Evolutionary conservation across 2,113 vertebrate genomes (phyloP), one percentile per base, ranked within the genome.

Genomic region (Nothobranchius kuhntae): DNA sequence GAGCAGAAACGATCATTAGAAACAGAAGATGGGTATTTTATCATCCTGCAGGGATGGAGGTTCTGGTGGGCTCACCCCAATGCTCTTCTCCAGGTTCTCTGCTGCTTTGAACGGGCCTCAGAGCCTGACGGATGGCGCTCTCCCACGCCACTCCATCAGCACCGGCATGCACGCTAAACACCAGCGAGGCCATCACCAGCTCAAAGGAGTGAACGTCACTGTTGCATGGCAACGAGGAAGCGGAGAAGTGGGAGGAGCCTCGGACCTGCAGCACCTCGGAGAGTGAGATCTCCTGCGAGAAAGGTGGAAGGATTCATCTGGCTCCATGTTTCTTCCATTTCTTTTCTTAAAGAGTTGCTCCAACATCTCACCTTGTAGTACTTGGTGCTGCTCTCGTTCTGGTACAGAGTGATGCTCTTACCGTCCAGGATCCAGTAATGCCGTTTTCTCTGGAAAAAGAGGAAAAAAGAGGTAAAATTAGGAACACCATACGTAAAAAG

Each of bases 401-500:
- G 91, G 78, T 88, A 93, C 75, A 93, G 75, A 12, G 86, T 93
- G 86, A 93, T 87, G 65, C 65, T 88, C 78, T 89, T 93, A 72
- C 85, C 72, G 86, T 93, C 91, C 77, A 93, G 17, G 62, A 90
- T 73, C 93, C 93, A 93, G 83, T 91, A 93, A 84, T 93, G 93
- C 40, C 90, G 86, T 72, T 93, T 93, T 66, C 90, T 92, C 93
- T 93, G 86, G 1, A 35, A 61, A 5, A 13, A 75, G 6, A 66
- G 40, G 5, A n/a, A 75, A 7, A 66, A 45, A 15, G 0, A 1
- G 40, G 14, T 26, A 9, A n/a, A 36, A 2, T 54, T 7, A 35
- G 14, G 47, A 48, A 6, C 21, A 21, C 21, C 21, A 1, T 21
- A 21, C 21, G 21, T 21, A 21, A 21, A 21, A 21, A 21, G 21